A percentile compares a stretch with the other conserved stretches of the same genome.
These are phyloP conservation scores for Nothoprocta pentlandii DNA, from an alignment of 2,113 vertebrate species.

Conservation along the genomic window DNA sequence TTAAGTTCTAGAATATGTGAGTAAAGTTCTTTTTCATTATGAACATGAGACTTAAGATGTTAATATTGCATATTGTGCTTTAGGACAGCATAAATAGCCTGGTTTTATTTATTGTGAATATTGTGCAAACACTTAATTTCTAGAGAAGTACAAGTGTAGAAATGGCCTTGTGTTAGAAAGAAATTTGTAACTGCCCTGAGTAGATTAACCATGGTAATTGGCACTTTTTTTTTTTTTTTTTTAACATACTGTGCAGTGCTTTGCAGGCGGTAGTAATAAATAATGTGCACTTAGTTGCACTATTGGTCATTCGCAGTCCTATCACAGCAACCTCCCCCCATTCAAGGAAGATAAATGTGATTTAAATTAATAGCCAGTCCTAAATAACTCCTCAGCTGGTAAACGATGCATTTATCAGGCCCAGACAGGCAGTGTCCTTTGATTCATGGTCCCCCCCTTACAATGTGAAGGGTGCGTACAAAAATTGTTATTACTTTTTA, in stretches of 20 bases:
- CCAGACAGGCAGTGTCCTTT: conserved; percentile 98
- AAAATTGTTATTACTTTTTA: conserved; percentile 99
- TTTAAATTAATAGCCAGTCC: conserved; percentile 99
- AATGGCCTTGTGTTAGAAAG: conserved; percentile 71
- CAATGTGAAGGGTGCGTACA: conserved; percentile 98
- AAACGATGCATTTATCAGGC: conserved; percentile 99
- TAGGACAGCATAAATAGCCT: conserved; percentile 2
- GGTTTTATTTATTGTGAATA: conserved; percentile 37
- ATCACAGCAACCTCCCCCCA: conserved; percentile 82
- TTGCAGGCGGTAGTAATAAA: conserved; percentile 82
- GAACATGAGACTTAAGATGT: not conserved
- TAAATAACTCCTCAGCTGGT: conserved; percentile 99
- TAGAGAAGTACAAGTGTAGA: conserved; percentile 55
- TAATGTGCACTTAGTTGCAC: conserved; percentile 84
- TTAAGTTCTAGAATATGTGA: not conserved
- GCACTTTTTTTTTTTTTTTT: conserved; percentile 50
- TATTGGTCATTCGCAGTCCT: conserved; percentile 80
- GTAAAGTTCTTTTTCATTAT: not conserved
- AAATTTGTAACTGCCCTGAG: conserved; percentile 82
- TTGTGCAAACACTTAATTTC: conserved; percentile 40
- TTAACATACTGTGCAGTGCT: conserved; percentile 75
- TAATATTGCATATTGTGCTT: not conserved
- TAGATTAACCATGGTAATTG: conserved; percentile 85
- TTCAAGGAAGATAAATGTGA: conserved; percentile 96
- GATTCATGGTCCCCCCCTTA: conserved; percentile 98